Evolutionary conservation across 2,113 vertebrate species (phyloP).

Genomic region (Cariama cristata): DNA sequence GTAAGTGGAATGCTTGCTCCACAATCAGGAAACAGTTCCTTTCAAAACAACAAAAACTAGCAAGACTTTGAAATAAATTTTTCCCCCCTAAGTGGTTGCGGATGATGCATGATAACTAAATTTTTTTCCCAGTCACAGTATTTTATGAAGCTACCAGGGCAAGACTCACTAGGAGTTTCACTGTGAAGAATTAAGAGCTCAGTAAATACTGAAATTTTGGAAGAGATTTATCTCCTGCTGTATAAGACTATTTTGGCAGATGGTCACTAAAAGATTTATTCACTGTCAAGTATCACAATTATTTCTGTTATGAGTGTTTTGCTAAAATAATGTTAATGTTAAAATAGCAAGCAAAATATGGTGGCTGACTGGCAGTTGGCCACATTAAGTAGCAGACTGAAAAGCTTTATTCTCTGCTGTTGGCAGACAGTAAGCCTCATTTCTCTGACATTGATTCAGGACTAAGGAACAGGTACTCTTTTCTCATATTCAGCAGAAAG

Average conservation of each 20-base stretch:
- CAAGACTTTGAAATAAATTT: neutral
- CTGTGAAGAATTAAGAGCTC: neutral
- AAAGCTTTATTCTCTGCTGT: neutral
- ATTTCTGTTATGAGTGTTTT: neutral
- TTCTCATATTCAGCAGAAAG: neutral
- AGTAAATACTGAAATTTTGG: neutral
- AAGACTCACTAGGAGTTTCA: neutral
- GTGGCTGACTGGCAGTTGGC: neutral
- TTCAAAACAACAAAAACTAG: neutral
- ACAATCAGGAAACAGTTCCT: neutral
- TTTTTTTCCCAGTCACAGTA: neutral
- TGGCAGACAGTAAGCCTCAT: neutral
- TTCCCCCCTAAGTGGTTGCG: fast-evolving
- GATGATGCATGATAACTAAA: neutral
- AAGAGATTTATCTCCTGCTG: neutral
- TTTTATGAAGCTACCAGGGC: neutral
- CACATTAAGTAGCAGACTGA: neutral
- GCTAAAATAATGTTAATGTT: neutral
- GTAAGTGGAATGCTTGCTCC: neutral
- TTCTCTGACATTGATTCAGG: neutral
- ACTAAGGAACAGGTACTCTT: neutral
- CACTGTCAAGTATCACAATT: neutral
- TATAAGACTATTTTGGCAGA: neutral
- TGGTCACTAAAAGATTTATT: neutral
- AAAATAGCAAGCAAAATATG: neutral